phyloP scores from a whole-genome alignment of 2,888 invertebrate genomes.

The Lordiphosa fenestrarum region DNA sequence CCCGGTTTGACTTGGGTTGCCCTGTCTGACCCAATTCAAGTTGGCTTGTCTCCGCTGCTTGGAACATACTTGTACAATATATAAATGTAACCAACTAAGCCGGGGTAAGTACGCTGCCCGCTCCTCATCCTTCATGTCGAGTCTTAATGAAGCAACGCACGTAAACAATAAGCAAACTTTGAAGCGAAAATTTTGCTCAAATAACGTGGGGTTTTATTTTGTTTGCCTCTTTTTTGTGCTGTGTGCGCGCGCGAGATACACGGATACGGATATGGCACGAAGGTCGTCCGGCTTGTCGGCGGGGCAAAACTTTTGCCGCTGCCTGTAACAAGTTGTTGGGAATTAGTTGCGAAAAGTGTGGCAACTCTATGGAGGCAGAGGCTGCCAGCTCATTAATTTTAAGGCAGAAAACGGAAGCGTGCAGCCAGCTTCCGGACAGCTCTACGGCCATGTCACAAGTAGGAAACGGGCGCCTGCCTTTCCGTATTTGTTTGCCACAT shows the following conservation, averaged over 20 bases:
- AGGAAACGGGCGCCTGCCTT: conserved; percentile 19
- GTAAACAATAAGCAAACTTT: conserved; percentile 72
- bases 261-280: conserved; percentile 68
- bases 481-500: conserved; percentile 42
- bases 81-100: conserved; percentile 53
- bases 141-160: conserved; percentile 72
- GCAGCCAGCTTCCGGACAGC: conserved; percentile 73
- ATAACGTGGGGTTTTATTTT: conserved; percentile 60
- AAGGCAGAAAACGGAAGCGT: conserved; percentile 76
- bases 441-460: conserved; percentile 43
- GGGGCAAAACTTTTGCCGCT: conserved; percentile 52
- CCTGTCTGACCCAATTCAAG: conserved; percentile 66
- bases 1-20: conserved; percentile 20
- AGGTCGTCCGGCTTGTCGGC: conserved; percentile 55
- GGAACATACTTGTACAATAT: conserved; percentile 3
- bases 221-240: conserved; percentile 18
- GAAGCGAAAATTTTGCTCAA: conserved; percentile 72
- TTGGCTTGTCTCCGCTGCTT: conserved; percentile 23
- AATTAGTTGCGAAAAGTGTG: conserved; percentile 73
- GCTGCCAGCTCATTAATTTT: conserved; percentile 69
- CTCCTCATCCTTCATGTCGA: conserved; percentile 22
- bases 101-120: conserved; percentile 40
- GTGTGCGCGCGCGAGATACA: conserved; percentile 28
- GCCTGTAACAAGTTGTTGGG: conserved; percentile 67
- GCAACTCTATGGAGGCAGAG: conserved; percentile 51